These are phyloP conservation scores for Copidosoma floridanum DNA, from an alignment of 1,140 invertebrate genomes.

Conservation along the genomic window DNA sequence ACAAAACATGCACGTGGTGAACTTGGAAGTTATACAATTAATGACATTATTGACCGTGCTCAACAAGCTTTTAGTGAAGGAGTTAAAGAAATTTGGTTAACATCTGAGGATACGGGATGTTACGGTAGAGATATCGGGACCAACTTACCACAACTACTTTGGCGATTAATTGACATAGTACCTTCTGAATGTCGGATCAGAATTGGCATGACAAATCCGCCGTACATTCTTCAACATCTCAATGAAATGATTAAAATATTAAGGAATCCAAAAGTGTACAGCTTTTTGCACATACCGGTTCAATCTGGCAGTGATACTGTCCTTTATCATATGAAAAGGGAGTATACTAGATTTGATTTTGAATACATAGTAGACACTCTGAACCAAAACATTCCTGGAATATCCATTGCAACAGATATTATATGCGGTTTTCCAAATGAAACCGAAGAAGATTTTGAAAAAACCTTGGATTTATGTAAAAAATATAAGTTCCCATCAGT, in stretches of 20 bases:
- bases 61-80: slow-evolving; percentile 88
- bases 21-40: slow-evolving; percentile 87
- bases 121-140: slow-evolving; percentile 94
- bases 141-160: slow-evolving; percentile 82
- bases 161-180: slow-evolving; percentile 85
- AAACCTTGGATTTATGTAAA: slow-evolving; percentile 80
- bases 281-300: slow-evolving; percentile 95
- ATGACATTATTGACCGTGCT: slow-evolving; percentile 78
- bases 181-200: slow-evolving; percentile 86
- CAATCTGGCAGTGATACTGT: slow-evolving; percentile 95
- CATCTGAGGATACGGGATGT: slow-evolving; percentile 96
- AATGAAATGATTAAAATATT: slow-evolving; percentile 89
- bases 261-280: slow-evolving; percentile 85
- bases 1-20: slow-evolving; percentile 97
- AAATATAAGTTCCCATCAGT: slow-evolving; percentile 91
- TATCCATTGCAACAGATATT: slow-evolving; percentile 96
- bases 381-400: slow-evolving; percentile 71
- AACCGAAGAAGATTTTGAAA: slow-evolving; percentile 86
- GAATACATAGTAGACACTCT: slow-evolving; percentile 86
- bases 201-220: slow-evolving; percentile 97
- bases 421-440: slow-evolving; percentile 99
- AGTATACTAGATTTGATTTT: slow-evolving; percentile 89
- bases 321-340: slow-evolving; percentile 92
- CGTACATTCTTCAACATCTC: slow-evolving; percentile 94
- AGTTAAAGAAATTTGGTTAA: slow-evolving; percentile 96